Evolutionary conservation across 1,140 invertebrate genomes (phyloP).

Genomic region (Microplitis mediator): DNA sequence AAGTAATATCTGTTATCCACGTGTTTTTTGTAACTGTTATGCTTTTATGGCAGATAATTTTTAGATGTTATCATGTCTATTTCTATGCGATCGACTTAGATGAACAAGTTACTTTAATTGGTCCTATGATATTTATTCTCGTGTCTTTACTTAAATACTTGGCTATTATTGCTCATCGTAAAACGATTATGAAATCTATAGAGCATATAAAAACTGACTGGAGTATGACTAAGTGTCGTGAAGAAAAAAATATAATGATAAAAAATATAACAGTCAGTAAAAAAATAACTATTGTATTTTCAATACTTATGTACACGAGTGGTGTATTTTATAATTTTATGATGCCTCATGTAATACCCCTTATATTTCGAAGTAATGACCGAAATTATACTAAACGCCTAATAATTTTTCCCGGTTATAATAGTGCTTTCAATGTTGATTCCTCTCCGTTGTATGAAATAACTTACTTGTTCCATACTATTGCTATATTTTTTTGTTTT

Average conservation of each 20-base stretch:
- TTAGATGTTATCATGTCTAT: background rate
- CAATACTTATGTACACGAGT: background rate
- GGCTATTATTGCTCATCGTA: background rate
- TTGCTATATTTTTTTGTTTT: slow-evolving; percentile 35
- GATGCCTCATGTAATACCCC: slow-evolving; percentile 1
- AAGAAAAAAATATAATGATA: slow-evolving; percentile 14
- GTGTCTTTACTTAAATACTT: slow-evolving; percentile 34
- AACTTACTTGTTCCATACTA: slow-evolving; percentile 34
- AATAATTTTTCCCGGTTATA: slow-evolving; percentile 41
- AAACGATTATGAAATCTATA: slow-evolving; percentile 5
- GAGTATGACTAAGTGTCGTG: background rate
- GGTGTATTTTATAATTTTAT: background rate
- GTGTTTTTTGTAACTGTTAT: background rate
- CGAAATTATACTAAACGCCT: slow-evolving; percentile 24
- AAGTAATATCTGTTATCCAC: background rate
- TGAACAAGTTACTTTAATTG: slow-evolving; percentile 25
- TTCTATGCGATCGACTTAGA: background rate
- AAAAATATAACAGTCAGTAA: background rate
- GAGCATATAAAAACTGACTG: background rate
- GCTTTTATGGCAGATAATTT: background rate
- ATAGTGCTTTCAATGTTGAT: slow-evolving; percentile 30
- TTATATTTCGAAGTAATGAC: background rate
- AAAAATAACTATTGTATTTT: background rate
- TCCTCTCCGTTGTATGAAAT: slow-evolving; percentile 37
- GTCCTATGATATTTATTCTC: slow-evolving; percentile 29